A percentile compares a stretch with the other conserved stretches of the same genome.
These are phyloP conservation scores for Alouatta palliata DNA, from an alignment of 2,113 vertebrate species.

Conservation along the genomic window DNA sequence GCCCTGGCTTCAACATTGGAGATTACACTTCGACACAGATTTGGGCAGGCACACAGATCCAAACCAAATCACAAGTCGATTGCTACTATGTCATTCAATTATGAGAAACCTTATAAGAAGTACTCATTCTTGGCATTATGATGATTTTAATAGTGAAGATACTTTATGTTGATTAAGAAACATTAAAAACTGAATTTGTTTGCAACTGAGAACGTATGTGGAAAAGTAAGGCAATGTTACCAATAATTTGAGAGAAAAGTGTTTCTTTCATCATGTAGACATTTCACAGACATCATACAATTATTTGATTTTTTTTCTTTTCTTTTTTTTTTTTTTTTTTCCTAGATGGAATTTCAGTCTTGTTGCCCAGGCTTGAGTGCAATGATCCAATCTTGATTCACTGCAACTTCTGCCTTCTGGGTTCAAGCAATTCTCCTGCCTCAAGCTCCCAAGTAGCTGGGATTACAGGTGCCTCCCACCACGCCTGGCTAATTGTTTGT, in stretches of 20 bases:
- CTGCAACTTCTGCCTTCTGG: too few species aligned
- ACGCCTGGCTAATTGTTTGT: too few species aligned
- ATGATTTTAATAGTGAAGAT: not conserved
- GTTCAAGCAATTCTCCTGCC: too few species aligned
- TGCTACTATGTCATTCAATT: not conserved
- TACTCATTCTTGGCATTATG: not conserved
- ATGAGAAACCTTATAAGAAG: not conserved
- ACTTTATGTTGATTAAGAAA: not conserved
- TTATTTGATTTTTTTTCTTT: not conserved
- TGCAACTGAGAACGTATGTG: not conserved
- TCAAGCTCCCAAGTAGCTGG: too few species aligned
- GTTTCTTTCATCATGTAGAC: not conserved
- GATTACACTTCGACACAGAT: too few species aligned
- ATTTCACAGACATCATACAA: not conserved
- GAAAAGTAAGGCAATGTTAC: not conserved
- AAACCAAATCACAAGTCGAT: not conserved
- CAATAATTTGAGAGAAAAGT: not conserved
- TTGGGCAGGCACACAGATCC: too few species aligned
- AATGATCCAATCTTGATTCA: too few species aligned
- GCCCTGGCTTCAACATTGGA: too few species aligned
- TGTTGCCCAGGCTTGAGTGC: too few species aligned
- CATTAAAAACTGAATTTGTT: not conserved
- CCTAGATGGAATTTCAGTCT: too few species aligned
- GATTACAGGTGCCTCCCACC: too few species aligned
- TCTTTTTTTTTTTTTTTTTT: too few species aligned